A percentile compares a stretch with the other conserved stretches of the same genome.
Conservation (phyloP, 1,140 invertebrate species). For the Zophobas morio region DNA sequence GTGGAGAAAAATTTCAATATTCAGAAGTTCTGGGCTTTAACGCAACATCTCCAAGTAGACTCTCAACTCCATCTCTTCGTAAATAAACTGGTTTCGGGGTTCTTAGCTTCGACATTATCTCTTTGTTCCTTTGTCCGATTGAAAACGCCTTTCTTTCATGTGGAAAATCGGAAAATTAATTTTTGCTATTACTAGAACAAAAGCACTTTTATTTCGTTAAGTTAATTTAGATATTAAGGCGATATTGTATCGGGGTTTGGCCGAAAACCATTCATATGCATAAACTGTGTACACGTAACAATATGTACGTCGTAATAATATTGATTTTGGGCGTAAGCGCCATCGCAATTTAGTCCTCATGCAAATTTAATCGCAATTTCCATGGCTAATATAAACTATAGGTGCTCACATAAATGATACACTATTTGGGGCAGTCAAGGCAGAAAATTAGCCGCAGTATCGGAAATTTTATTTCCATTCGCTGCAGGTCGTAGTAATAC, state of each 20-base stretch:
- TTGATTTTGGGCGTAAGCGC: conserved; percentile 22
- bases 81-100: not conserved
- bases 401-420: conserved; percentile 15
- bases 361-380: conserved; percentile 40
- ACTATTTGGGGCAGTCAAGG: conserved; percentile 4
- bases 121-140: not conserved
- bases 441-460: too few species aligned
- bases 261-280: not conserved
- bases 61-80: not conserved
- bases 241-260: not conserved
- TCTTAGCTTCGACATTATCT: not conserved
- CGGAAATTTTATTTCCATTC: too few species aligned
- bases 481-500: too few species aligned
- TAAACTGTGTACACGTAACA: conserved; percentile 1
- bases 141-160: not conserved
- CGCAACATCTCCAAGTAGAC: too few species aligned
- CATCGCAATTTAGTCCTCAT: conserved; percentile 33
- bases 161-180: not conserved
- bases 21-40: too few species aligned
- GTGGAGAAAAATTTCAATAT: too few species aligned
- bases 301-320: conserved; percentile 3
- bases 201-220: not conserved
- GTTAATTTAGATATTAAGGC: not conserved
- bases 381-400: conserved; percentile 24
- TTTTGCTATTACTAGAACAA: not conserved